Percentiles rank a stretch among this genome's conserved stretches.
These are phyloP conservation scores for Phaedon cochleariae DNA, from an alignment of 2,888 invertebrate species.

Conservation along the genomic window DNA sequence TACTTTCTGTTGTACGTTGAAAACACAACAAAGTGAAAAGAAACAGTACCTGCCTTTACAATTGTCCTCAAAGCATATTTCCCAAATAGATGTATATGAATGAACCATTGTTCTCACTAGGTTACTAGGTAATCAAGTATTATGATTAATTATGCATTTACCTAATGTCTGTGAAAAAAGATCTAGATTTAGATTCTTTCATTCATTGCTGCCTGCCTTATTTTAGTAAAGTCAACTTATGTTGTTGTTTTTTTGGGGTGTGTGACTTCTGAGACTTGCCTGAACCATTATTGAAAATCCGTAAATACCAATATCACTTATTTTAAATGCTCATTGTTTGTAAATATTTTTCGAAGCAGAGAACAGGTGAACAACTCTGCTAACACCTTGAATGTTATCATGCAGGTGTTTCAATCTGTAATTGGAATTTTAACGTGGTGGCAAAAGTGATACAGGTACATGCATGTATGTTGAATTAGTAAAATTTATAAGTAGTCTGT, in stretches of 20 bases:
- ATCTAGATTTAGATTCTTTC: neutral
- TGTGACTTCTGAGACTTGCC: neutral
- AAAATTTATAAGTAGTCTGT: no score
- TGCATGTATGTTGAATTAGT: no score
- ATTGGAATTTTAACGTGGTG: neutral
- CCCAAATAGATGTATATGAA: neutral
- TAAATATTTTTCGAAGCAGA: neutral
- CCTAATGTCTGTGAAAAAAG: neutral
- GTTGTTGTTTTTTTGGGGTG: neutral
- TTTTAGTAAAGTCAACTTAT: no score
- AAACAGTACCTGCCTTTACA: neutral
- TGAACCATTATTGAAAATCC: neutral
- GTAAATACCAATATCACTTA: neutral
- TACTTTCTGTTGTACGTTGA: neutral
- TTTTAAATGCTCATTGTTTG: neutral
- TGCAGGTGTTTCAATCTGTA: neutral
- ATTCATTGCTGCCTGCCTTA: neutral
- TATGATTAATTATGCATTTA: neutral
- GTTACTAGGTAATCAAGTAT: neutral
- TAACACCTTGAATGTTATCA: neutral
- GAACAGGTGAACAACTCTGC: neutral
- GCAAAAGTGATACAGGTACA: neutral
- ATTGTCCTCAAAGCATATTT: neutral
- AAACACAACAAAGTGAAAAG: neutral
- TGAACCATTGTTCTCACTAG: neutral